A percentile compares a stretch with the other conserved stretches of the same genome.
Evolutionary conservation across 37 sponge, comb jelly and placozoan genomes (phyloP).

Genomic region (Beroe ovata): DNA sequence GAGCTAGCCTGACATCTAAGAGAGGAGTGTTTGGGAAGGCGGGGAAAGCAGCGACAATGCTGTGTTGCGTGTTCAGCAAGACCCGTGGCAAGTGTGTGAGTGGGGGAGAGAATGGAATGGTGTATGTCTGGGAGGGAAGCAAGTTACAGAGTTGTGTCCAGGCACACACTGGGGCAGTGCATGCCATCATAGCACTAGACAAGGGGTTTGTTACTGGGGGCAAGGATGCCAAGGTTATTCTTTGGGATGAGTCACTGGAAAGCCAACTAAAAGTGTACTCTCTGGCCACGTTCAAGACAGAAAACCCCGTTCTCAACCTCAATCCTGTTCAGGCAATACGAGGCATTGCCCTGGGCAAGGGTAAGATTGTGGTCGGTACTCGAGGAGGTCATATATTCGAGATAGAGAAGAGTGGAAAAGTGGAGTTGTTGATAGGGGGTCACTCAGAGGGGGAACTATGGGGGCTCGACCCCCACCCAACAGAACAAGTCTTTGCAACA

Average conservation of each 20-base stretch:
- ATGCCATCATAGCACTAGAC: slow-evolving; percentile 79
- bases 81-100: slow-evolving; percentile 67
- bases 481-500: slow-evolving; percentile 71
- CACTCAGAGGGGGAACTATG: slow-evolving; percentile 92
- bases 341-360: slow-evolving; percentile 78
- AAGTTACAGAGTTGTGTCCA: slow-evolving; percentile 67
- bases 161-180: slow-evolving; percentile 85
- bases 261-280: slow-evolving; percentile 76
- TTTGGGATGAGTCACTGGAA: slow-evolving; percentile 87
- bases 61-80: slow-evolving; percentile 79
- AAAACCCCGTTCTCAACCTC: slow-evolving; percentile 66
- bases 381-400: slow-evolving; percentile 89
- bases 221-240: slow-evolving; percentile 84
- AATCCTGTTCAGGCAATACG: slow-evolving; percentile 79
- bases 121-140: slow-evolving; percentile 83
- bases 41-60: slow-evolving; percentile 79
- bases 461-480: slow-evolving; percentile 88
- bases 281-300: slow-evolving; percentile 69
- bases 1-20: slow-evolving; percentile 89
- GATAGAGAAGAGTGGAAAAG: slow-evolving; percentile 82
- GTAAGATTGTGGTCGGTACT: slow-evolving; percentile 88
- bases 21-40: slow-evolving; percentile 86
- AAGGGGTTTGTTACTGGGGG: slow-evolving; percentile 95
- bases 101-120: slow-evolving; percentile 81
- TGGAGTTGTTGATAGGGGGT: slow-evolving; percentile 80